A percentile compares a stretch with the other conserved stretches of the same genome.
Evolutionary conservation across 2,797 vertebrate species (phyloP).

Genomic region (Alcedo atthis): DNA sequence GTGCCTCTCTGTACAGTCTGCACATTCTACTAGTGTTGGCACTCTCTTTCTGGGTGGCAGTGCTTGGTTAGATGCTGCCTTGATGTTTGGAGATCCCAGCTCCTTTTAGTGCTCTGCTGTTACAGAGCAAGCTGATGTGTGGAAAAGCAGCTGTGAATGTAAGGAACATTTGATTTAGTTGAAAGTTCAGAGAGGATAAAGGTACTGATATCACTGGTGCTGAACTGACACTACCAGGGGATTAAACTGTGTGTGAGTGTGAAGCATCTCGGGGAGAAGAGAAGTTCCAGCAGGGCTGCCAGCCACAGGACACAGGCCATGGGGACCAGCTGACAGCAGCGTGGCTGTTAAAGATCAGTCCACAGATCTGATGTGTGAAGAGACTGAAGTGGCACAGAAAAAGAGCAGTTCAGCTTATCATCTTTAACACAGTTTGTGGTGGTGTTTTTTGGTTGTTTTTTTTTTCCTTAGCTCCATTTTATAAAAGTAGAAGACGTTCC

Average conservation of each 20-base stretch:
- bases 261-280: background rate
- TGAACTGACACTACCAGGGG: background rate
- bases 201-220: accelerated
- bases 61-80: background rate
- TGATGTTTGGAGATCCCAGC: background rate
- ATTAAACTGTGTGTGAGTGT: background rate
- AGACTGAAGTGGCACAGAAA: background rate
- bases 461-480: background rate
- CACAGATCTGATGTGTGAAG: background rate
- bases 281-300: background rate
- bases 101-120: background rate
- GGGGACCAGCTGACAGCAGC: background rate
- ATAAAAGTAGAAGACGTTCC: background rate
- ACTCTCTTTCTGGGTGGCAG: background rate
- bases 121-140: background rate
- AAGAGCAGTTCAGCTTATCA: background rate
- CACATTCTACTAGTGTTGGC: accelerated
- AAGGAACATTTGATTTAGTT: background rate
- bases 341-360: background rate
- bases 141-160: background rate
- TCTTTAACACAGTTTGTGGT: background rate
- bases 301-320: background rate
- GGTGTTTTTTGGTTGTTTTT: background rate
- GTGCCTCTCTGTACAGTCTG: background rate
- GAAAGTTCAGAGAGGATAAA: background rate